A percentile compares a stretch with the other conserved stretches of the same genome.
Evolutionary conservation across 2,113 vertebrate species (phyloP).

Genomic region (Barnardius zonarius): DNA sequence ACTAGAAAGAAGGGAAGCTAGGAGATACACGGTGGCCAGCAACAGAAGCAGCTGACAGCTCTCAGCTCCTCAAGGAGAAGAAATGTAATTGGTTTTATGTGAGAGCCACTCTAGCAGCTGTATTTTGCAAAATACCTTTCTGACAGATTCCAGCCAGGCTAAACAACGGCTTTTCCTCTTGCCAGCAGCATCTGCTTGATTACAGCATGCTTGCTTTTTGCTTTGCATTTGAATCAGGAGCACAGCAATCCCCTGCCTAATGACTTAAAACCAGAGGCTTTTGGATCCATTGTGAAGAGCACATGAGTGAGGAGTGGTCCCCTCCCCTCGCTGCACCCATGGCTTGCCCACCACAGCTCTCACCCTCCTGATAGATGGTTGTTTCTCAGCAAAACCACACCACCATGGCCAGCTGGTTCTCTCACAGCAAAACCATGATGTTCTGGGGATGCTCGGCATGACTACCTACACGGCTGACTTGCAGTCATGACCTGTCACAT

Average conservation of each 20-base stretch:
- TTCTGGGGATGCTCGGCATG: rapidly evolving
- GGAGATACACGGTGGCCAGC: background rate
- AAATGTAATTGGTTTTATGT: background rate
- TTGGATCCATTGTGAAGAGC: background rate
- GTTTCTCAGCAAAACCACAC: background rate
- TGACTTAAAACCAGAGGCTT: background rate
- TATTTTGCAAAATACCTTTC: background rate
- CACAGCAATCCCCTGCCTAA: background rate
- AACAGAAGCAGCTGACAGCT: background rate
- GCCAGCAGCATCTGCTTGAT: background rate
- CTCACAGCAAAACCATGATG: rapidly evolving
- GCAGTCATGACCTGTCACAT: background rate
- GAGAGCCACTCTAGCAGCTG: background rate
- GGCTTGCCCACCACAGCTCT: background rate
- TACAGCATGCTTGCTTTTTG: background rate
- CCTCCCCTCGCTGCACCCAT: background rate
- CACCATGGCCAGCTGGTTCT: rapidly evolving
- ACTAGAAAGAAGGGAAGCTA: background rate
- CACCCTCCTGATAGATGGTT: background rate
- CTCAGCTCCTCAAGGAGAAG: background rate
- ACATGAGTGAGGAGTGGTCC: rapidly evolving
- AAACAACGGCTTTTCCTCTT: background rate
- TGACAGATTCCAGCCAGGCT: background rate
- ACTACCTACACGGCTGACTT: background rate
- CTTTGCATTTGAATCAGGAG: background rate